phyloP scores from a whole-genome alignment of 2,888 invertebrate species.

The Euzetes globulus region DNA sequence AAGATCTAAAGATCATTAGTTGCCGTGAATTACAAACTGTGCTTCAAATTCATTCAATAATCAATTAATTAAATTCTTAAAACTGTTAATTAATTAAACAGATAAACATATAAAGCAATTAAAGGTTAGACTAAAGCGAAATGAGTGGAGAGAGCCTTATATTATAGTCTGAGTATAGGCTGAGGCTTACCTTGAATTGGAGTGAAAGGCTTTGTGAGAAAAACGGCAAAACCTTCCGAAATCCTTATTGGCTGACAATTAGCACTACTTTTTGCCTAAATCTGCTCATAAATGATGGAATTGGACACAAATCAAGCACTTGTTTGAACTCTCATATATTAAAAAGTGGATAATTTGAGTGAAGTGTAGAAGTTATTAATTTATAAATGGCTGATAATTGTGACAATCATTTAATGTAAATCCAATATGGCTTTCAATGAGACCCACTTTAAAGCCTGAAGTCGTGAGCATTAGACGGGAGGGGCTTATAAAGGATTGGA shows the following conservation, averaged over 20 bases:
- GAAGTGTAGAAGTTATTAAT: background rate
- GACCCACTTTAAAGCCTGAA: background rate
- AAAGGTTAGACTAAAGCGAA: too few relatives aligned
- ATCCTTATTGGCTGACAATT: background rate
- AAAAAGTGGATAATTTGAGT: background rate
- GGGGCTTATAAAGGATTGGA: too few relatives aligned
- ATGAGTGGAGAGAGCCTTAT: too few relatives aligned
- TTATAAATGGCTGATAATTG: slow-evolving; percentile 24
- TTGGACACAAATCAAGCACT: background rate
- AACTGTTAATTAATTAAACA: too few relatives aligned
- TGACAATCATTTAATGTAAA: background rate
- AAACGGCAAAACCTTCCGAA: background rate
- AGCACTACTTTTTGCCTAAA: background rate
- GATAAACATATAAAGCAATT: too few relatives aligned
- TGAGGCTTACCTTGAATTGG: slow-evolving; percentile 10
- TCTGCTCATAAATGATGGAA: background rate
- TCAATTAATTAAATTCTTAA: too few relatives aligned
- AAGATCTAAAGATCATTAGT: background rate
- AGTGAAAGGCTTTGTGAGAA: slow-evolving; percentile 13
- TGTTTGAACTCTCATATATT: background rate
- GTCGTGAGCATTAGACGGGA: too few relatives aligned
- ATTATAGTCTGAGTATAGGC: background rate
- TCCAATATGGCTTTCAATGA: slow-evolving; percentile 9
- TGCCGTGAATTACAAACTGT: too few relatives aligned
- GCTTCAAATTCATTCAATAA: too few relatives aligned